Conservation (phyloP, 2,797 vertebrate species). For the Steatocranus sp. region DNA sequence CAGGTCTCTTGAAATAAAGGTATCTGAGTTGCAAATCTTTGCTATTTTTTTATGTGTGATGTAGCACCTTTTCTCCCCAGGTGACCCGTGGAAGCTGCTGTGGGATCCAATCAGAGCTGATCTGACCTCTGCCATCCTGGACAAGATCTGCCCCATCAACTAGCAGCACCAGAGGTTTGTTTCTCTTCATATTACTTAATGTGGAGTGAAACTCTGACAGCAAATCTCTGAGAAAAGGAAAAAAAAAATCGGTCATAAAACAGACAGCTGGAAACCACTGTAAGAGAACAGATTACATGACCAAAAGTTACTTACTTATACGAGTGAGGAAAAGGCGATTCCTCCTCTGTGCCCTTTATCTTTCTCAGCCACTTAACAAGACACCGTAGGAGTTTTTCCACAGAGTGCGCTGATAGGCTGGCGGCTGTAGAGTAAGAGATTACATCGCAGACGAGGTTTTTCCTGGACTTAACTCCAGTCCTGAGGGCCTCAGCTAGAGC, state of each 20-base stretch:
- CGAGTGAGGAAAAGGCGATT: conserved; percentile 51
- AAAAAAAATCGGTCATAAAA: not conserved
- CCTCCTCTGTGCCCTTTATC: conserved; percentile 30
- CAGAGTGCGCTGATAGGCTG: conserved; percentile 75
- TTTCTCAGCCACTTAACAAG: conserved; percentile 71
- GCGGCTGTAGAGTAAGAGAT: conserved; percentile 82
- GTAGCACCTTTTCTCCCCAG: not conserved
- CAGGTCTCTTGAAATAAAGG: not conserved
- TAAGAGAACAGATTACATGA: not conserved
- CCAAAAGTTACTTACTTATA: conserved; percentile 70
- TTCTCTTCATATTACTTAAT: conserved; percentile 48
- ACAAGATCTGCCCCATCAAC: conserved; percentile 81
- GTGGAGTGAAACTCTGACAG: conserved; percentile 74
- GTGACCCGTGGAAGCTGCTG: conserved; percentile 70
- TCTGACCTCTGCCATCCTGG: conserved; percentile 67
- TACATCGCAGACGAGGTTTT: conserved; percentile 56
- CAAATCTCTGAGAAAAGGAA: conserved; percentile 69
- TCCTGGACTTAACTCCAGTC: conserved; percentile 30
- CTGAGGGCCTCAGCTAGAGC: conserved; percentile 77
- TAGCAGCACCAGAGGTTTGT: conserved; percentile 73
- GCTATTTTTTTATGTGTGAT: not conserved
- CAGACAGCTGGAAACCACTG: not conserved
- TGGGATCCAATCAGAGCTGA: conserved; percentile 85
- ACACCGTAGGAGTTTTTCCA: conserved; percentile 73
- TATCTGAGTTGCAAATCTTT: not conserved